These are phyloP conservation scores for Labeo rohita DNA, from an alignment of 2,113 vertebrate genomes.

Conservation along the genomic window DNA sequence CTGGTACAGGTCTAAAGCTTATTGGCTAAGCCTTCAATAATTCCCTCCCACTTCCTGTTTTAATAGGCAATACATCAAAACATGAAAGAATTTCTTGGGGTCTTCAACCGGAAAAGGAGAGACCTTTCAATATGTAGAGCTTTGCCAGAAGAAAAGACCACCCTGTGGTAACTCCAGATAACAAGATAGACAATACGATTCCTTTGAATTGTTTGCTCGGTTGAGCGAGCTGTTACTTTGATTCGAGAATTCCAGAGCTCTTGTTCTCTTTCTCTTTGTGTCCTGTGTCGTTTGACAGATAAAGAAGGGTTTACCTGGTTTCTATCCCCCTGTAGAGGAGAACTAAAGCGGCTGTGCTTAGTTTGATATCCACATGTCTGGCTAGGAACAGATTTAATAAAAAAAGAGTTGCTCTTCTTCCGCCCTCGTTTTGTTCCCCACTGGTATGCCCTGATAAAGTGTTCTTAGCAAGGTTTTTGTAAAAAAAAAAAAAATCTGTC, in stretches of 20 bases:
- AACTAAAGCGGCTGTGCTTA: constrained; percentile 24
- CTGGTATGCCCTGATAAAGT: constrained; percentile 19
- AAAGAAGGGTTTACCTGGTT: constrained; percentile 27
- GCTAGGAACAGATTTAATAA: constrained; percentile 34
- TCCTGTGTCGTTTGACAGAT: constrained; percentile 26
- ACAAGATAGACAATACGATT: constrained; percentile 35
- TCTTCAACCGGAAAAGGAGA: neutral
- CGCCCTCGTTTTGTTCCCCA: neutral
- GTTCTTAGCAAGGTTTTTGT: constrained; percentile 3
- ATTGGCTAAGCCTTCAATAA: neutral
- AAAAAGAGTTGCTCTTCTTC: neutral
- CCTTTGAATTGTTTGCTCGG: constrained; percentile 31
- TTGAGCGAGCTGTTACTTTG: constrained; percentile 38
- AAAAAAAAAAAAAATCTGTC: neutral
- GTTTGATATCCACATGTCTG: constrained; percentile 35
- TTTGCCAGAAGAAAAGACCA: constrained; percentile 18
- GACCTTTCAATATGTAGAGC: constrained; percentile 10
- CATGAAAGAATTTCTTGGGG: neutral
- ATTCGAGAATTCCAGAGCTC: constrained; percentile 31
- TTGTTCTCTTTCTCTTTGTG: constrained; percentile 35
- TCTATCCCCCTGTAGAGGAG: constrained; percentile 18
- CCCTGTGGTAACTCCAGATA: constrained; percentile 36
- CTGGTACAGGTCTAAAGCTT: neutral
- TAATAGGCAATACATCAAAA: neutral
- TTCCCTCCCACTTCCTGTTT: neutral